A percentile compares a stretch with the other conserved stretches of the same genome.
These are phyloP conservation scores for Agonopterix arenella DNA, from an alignment of 2,888 invertebrate species.

Conservation along the genomic window DNA sequence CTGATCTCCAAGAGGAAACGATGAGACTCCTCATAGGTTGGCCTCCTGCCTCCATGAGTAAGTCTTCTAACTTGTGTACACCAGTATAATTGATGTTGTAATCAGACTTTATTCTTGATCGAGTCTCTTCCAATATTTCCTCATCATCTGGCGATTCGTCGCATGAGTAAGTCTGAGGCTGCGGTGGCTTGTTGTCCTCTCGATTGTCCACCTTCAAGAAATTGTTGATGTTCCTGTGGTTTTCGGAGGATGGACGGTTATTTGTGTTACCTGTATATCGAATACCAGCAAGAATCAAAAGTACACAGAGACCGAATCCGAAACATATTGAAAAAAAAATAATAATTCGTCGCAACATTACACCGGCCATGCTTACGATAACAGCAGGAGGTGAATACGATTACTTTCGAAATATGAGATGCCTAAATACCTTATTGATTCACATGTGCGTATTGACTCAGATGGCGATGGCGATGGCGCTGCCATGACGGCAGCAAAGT, in stretches of 20 bases:
- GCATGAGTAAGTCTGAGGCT: slow-evolving; percentile 47
- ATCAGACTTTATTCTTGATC: slow-evolving; percentile 41
- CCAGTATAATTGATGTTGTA: slow-evolving; percentile 56
- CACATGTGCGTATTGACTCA: too few relatives aligned
- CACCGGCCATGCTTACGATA: slow-evolving; percentile 11
- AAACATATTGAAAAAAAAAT: slow-evolving; percentile 74
- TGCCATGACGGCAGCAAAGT: too few relatives aligned
- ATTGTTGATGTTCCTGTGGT: slow-evolving; percentile 56
- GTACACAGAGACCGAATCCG: slow-evolving; percentile 70
- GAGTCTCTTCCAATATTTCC: slow-evolving; percentile 53
- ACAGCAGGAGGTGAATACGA: too few relatives aligned
- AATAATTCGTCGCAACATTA: slow-evolving; percentile 71
- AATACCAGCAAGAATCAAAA: slow-evolving; percentile 72
- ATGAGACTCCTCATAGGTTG: slow-evolving; percentile 86
- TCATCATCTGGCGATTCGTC: slow-evolving; percentile 55
- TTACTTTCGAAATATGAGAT: too few relatives aligned
- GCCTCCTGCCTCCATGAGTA: slow-evolving; percentile 83
- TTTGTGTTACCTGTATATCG: slow-evolving; percentile 72
- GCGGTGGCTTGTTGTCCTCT: slow-evolving; percentile 41
- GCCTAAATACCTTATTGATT: too few relatives aligned
- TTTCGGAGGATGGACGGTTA: slow-evolving; percentile 64
- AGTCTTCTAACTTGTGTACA: slow-evolving; percentile 78
- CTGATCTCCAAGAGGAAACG: slow-evolving; percentile 93
- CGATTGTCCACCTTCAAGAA: slow-evolving; percentile 80
- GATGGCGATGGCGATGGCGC: too few relatives aligned